A percentile compares a stretch with the other conserved stretches of the same genome.
Evolutionary conservation across 37 sponge, comb jelly and placozoan species (phyloP).

Genomic region (Dysidea cf. avara): DNA sequence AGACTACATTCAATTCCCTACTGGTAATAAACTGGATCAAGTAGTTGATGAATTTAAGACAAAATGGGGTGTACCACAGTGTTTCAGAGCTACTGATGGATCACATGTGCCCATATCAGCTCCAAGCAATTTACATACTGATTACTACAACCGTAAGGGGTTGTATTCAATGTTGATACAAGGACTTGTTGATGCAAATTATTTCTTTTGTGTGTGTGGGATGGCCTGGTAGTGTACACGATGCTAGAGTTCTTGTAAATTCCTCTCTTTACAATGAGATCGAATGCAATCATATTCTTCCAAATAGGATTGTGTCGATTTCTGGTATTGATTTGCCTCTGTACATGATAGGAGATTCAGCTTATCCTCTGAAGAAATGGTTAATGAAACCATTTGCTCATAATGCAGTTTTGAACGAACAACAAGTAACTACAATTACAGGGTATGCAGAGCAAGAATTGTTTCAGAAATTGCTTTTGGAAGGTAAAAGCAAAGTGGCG

Average conservation of each 20-base stretch:
- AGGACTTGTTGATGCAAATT: no score
- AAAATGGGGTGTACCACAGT: neutral
- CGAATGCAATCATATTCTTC: neutral
- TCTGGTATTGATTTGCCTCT: slow-evolving; percentile 1
- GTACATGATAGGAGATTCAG: no score
- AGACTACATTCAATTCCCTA: neutral
- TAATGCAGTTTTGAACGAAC: neutral
- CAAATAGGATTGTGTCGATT: neutral
- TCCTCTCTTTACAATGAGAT: neutral
- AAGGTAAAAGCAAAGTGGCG: slow-evolving; percentile 7
- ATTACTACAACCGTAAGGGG: no score
- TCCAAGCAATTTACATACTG: no score
- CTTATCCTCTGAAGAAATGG: no score
- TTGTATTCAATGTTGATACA: no score
- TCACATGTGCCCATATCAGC: no score
- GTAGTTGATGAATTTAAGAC: neutral
- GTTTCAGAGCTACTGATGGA: neutral
- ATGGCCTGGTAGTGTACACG: no score
- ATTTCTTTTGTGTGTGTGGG: neutral
- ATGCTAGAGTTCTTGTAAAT: slow-evolving; percentile 6
- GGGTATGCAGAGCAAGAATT: slow-evolving; percentile 2
- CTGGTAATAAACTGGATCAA: neutral
- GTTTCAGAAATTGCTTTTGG: no score
- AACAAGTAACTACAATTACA: neutral
- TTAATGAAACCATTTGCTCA: no score